A percentile compares a stretch with the other conserved stretches of the same genome.
These are phyloP conservation scores for Drymodes brunneopygia DNA, from an alignment of 2,113 vertebrate genomes.

Conservation along the genomic window DNA sequence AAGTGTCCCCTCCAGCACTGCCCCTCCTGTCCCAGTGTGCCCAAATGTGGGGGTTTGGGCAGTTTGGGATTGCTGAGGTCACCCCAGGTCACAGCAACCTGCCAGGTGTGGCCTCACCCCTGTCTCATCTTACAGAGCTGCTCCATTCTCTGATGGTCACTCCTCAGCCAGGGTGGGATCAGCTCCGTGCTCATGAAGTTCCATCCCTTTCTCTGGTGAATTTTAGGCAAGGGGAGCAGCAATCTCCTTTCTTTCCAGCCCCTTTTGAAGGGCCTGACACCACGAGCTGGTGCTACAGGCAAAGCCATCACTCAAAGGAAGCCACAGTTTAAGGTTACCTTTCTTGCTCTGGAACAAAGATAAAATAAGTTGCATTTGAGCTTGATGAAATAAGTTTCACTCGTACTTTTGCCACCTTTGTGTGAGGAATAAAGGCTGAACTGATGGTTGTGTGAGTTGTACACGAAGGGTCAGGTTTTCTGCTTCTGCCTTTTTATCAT, in stretches of 20 bases:
- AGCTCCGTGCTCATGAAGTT: background rate
- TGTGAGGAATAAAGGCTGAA: background rate
- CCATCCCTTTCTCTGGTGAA: background rate
- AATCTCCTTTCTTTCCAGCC: background rate
- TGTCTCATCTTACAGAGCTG: background rate
- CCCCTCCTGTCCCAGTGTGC: rapidly evolving
- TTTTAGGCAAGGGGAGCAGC: background rate
- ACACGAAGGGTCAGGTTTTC: background rate
- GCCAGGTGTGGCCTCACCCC: too few species aligned
- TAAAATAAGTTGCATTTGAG: background rate
- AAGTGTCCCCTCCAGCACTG: background rate
- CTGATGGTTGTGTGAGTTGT: background rate
- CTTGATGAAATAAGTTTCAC: background rate
- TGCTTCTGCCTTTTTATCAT: background rate
- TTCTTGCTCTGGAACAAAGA: background rate
- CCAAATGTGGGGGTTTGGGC: rapidly evolving
- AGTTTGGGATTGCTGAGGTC: background rate
- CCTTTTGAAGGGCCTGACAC: background rate
- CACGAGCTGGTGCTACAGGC: rapidly evolving
- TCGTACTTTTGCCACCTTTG: background rate
- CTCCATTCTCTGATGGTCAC: background rate
- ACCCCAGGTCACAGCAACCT: background rate
- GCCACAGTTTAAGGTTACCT: background rate
- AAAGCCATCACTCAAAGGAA: background rate
- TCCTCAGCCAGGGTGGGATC: background rate